Base-by-base conservation (phyloP, 2,797 vertebrate genomes). In the Epinephelus coioides region DNA sequence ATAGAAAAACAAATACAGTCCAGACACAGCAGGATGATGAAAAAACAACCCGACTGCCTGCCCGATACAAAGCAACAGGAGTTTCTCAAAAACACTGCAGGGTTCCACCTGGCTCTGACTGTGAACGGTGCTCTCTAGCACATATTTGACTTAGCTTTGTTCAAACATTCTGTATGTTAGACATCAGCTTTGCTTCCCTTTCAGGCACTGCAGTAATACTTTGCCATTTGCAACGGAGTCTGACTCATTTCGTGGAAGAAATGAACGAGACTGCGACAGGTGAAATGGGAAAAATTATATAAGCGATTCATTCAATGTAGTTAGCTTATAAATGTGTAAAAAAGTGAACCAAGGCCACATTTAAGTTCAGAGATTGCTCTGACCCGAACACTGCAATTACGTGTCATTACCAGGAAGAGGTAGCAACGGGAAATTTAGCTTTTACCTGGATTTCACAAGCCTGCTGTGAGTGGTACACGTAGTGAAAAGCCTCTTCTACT, bases 361-460 rank as follows among this genome's bases (percentile, higher is more conserved):
- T 44, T 0, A 25, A 21, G 12, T 67, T 66, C 43, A 64, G 53
- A 68, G 76, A 62, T 18, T 12, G 30, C 30, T 77, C 65, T 19
- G 49, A 69, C 4, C 27, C 3, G n/a, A 72, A 23, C 27, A 44
- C 15, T 14, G 13, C 21, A 56, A 44, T 50, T 56, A 13, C 19
- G 61, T 59, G 56, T 62, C 15, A 50, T 76, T 43, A 63, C n/a
- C 11, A 68, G 18, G 18, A n/a, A 59, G n/a, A 47, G 50, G 50
- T 17, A 14, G 15, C 27, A 27, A 66, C 1, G 61, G 53, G 19
- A 65, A 75, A 59, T 70, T 1, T 38, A 19, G 4, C 74, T 86
- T 78, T 12, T 93, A 99, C 98, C 97, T 99, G 98, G 23, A 97
- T 96, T 93, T 99, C 97, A 93, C 98, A 99, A 69, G 98, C 98